These are phyloP conservation scores for Rallus limicola DNA, from an alignment of 2,113 vertebrate species.

Conservation along the genomic window DNA sequence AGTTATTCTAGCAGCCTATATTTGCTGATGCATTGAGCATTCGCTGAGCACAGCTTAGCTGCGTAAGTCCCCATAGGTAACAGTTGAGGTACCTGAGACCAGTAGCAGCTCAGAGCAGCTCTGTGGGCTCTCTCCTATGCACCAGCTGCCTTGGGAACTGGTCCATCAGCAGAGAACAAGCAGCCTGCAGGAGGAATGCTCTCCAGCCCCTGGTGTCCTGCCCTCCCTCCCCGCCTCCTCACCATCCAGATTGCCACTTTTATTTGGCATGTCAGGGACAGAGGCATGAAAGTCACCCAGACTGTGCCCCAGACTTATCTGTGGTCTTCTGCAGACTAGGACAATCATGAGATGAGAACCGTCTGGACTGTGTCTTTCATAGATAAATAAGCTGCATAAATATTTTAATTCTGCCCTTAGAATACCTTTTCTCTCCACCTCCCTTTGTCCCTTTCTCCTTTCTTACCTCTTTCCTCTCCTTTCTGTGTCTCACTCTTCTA, in stretches of 20 bases:
- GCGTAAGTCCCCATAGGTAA: not conserved
- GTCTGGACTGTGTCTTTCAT: not conserved
- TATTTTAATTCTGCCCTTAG: conserved; percentile 39
- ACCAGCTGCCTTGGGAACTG: not conserved
- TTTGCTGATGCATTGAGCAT: not conserved
- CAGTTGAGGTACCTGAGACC: not conserved
- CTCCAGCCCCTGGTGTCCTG: not conserved
- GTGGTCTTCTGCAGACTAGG: not conserved
- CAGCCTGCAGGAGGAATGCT: not conserved
- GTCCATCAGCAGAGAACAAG: not conserved
- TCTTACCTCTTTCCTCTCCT: conserved; percentile 24
- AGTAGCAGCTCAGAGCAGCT: not conserved
- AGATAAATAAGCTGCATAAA: conserved; percentile 10
- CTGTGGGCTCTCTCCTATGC: not conserved
- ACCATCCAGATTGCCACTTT: not conserved
- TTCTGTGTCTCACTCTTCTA: conserved; percentile 51
- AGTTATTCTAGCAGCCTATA: not conserved
- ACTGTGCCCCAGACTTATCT: too few relatives aligned
- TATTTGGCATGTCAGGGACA: not conserved
- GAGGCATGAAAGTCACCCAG: not conserved
- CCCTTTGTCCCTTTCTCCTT: conserved; percentile 35
- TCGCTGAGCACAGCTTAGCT: not conserved
- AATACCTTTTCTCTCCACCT: conserved; percentile 11
- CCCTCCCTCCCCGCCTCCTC: not conserved
- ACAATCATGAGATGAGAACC: not conserved